A percentile compares a stretch with the other conserved stretches of the same genome.
Conservation (phyloP, 2,888 invertebrate genomes). For the Lepidocyrtoides sp. region DNA sequence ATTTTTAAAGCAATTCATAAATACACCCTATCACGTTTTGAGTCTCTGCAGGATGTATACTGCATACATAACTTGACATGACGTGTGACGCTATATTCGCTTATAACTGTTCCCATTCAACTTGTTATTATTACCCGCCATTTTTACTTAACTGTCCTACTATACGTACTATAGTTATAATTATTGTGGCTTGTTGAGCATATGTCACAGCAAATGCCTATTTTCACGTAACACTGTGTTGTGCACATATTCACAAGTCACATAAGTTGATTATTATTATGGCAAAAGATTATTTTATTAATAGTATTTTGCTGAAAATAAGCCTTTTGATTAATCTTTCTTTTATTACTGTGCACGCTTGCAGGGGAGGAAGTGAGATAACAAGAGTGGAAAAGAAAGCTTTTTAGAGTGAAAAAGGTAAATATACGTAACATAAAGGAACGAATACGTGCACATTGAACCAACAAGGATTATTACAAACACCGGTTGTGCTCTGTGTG, state of each 20-base stretch:
- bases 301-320: slow-evolving; percentile 34
- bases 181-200: not conserved
- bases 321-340: slow-evolving; percentile 37
- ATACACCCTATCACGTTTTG: not conserved
- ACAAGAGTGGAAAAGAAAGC: not conserved
- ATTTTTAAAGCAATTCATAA: not conserved
- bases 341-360: slow-evolving; percentile 27
- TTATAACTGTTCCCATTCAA: not conserved
- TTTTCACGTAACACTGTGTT: no score
- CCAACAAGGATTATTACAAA: not conserved
- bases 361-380: slow-evolving; percentile 19
- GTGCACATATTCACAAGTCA: not conserved
- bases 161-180: no score
- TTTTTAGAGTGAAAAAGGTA: slow-evolving; percentile 6
- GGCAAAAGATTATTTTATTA: slow-evolving; percentile 39
- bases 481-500: not conserved
- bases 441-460: not conserved
- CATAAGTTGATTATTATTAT: slow-evolving; percentile 24
- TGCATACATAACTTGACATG: slow-evolving; percentile 15
- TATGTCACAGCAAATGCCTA: not conserved
- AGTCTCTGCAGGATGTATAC: slow-evolving; percentile 30
- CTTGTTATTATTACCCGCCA: not conserved
- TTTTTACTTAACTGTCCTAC: not conserved
- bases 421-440: not conserved
- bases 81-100: slow-evolving; percentile 13